Evolutionary conservation across 2,888 invertebrate species (phyloP), one percentile per base, ranked within the genome.

Genomic region (Acrobasis repandana): DNA sequence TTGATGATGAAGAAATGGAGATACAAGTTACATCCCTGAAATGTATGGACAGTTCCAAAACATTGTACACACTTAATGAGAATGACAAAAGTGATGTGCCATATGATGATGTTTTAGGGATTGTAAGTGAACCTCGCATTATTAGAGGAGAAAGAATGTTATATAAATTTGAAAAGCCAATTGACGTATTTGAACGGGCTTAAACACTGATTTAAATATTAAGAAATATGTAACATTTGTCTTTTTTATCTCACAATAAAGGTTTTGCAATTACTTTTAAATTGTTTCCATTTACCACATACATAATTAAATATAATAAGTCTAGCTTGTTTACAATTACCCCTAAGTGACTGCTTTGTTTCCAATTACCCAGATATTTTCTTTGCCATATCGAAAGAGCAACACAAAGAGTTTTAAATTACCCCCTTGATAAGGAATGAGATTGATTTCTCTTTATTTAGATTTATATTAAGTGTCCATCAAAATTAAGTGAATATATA

Each of bases 31-130:
- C 61, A 18, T 61, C 61, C 10, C 52, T 61, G 36, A 61, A 61
- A 47, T 14, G 43, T n/a, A n/a, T 43, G 11, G 57, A 61, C 28
- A 57, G 57, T 16, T 57, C 51, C n/a, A 61, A 61, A 11, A 50
- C 56, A 61, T 49, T 61, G 43, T 57, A 57, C 56, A 56, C 61
- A 36, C 57, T 61, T 8, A 56, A 61, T n/a, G 61, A 61, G 20
- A 61, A 61, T n/a, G 61, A 61, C 18, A 38, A 16, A 33, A 49
- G 51, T 18, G 50, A 9, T 9, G 61, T 57, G 50, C 43, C 61
- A 28, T 50, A 51, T 50, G 20, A 8, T n/a, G 61, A 57, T 20
- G 46, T 57, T 28, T 56, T 61, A 16, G 61, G 57, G 49, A 28
- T 61, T 6, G 49, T 58, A 58, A 36, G 36, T 49, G 58, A 58